Percentiles rank a stretch among this genome's conserved stretches.
Conservation (phyloP, 2,797 vertebrate species). For the Tangara arthus region DNA sequence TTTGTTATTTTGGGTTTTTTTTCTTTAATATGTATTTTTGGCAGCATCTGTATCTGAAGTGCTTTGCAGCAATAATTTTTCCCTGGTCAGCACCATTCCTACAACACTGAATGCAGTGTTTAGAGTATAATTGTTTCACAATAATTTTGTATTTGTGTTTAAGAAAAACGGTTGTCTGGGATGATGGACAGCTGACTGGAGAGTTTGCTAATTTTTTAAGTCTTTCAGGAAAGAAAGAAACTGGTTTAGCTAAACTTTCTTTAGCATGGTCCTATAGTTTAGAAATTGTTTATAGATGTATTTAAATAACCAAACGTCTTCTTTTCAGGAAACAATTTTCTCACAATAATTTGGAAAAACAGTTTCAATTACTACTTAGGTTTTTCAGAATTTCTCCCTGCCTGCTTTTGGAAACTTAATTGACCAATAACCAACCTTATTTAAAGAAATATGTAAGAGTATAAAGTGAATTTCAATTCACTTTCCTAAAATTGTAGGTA, state of each 20-base stretch:
- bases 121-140: neutral
- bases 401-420: neutral
- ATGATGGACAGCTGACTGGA: neutral
- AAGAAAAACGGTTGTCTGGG: neutral
- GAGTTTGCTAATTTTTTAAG: neutral
- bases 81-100: accelerated
- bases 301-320: neutral
- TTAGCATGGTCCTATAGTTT: neutral
- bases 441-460: neutral
- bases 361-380: neutral
- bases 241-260: neutral
- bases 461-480: neutral
- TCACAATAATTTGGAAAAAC: neutral
- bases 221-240: neutral
- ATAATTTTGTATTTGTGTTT: neutral
- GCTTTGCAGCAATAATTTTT: neutral
- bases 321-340: neutral
- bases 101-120: neutral
- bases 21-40: neutral
- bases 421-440: neutral
- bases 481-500: neutral
- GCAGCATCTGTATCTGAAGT: neutral
- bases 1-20: neutral
- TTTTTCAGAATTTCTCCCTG: neutral
- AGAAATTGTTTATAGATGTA: neutral